phyloP scores from a whole-genome alignment of 2,113 vertebrate genomes.

The Salminus brasiliensis region DNA sequence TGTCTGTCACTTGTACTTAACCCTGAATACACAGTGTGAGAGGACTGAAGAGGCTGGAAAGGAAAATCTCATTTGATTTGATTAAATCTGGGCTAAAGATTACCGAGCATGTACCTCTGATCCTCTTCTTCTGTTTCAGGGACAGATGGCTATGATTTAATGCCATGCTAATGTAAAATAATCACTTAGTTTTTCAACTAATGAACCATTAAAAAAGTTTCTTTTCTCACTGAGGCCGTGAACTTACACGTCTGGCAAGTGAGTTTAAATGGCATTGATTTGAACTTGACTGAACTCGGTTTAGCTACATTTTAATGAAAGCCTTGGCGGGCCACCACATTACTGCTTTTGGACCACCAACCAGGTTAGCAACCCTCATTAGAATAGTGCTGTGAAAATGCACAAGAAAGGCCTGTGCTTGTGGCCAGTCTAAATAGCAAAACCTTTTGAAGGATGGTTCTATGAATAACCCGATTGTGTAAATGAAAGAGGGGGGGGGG shows the following conservation, averaged over 20 bases:
- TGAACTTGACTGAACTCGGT: background rate
- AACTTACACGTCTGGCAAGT: background rate
- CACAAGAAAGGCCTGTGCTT: too few relatives aligned
- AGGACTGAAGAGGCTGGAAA: background rate
- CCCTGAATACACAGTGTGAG: background rate
- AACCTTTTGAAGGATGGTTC: too few relatives aligned
- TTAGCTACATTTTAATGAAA: too few relatives aligned
- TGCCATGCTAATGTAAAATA: background rate
- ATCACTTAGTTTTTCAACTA: background rate
- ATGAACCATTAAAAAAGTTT: background rate
- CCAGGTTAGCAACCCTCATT: too few relatives aligned
- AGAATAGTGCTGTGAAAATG: too few relatives aligned
- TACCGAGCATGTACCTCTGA: background rate
- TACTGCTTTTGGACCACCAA: background rate
- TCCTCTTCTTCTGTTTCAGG: background rate
- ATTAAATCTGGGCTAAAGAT: background rate
- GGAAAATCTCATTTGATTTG: background rate
- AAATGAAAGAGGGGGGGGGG: too few relatives aligned
- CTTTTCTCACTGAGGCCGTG: background rate
- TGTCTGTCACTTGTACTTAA: background rate
- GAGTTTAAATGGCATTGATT: background rate
- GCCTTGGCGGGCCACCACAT: background rate
- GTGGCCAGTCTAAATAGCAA: too few relatives aligned
- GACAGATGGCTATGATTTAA: background rate
- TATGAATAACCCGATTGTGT: too few relatives aligned